phyloP scores from a whole-genome alignment of 2,888 invertebrate genomes.

The Dyspetes luteomarginatus region DNA sequence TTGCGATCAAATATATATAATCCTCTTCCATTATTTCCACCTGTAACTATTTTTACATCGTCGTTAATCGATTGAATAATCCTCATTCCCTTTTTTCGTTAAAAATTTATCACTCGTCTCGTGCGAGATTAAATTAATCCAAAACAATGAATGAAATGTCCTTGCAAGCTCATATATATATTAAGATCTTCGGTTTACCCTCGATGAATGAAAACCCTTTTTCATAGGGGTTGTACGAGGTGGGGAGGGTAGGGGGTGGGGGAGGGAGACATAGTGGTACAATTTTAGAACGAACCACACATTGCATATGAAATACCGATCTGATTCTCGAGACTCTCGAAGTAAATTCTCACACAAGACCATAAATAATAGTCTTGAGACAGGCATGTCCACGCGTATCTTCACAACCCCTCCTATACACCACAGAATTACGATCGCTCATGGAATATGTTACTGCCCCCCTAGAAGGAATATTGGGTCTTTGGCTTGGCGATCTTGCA shows the following conservation, averaged over 20 bases:
- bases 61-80: not conserved
- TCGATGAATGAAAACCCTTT: conserved; percentile 30
- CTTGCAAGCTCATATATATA: not conserved
- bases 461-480: conserved; percentile 24
- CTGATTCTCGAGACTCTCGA: not conserved
- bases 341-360: conserved; percentile 44
- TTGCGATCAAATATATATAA: too few species aligned
- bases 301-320: not conserved
- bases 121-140: conserved; percentile 43
- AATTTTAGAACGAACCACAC: conserved; percentile 25
- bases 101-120: not conserved
- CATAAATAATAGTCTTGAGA: conserved; percentile 57
- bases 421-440: conserved; percentile 62
- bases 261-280: too few species aligned
- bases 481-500: conserved; percentile 33
- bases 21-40: not conserved
- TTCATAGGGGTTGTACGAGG: conserved; percentile 41
- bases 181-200: conserved; percentile 6
- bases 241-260: too few species aligned
- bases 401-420: conserved; percentile 25
- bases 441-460: conserved; percentile 63
- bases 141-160: conserved; percentile 33
- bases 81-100: conserved; percentile 4
- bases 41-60: conserved; percentile 1
- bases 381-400: conserved; percentile 54